phyloP scores from a whole-genome alignment of 2,113 vertebrate genomes.

The Tragelaphus imberbis region DNA sequence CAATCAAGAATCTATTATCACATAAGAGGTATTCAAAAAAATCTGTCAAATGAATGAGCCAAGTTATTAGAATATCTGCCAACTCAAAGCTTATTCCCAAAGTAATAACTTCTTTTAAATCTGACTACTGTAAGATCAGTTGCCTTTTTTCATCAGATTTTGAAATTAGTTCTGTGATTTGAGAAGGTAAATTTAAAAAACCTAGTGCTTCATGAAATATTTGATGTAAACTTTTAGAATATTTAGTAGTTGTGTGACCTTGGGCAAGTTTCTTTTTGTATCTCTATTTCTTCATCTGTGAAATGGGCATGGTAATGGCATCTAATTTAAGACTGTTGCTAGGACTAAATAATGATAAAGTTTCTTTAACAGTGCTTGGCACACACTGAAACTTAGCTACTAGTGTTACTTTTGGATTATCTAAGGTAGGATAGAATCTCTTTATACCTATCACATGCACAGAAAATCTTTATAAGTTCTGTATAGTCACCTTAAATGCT shows the following conservation, averaged over 20 bases:
- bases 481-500: neutral
- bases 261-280: neutral
- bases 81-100: neutral
- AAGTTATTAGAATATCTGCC: neutral
- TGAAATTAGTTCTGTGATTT: neutral
- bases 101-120: neutral
- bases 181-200: neutral
- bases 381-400: neutral
- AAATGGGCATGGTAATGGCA: neutral
- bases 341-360: constrained; percentile 7
- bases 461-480: neutral
- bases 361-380: constrained; percentile 7
- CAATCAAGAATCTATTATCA: constrained; percentile 9
- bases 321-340: neutral
- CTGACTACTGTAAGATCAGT: neutral
- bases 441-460: neutral
- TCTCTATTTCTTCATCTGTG: constrained; percentile 6
- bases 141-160: constrained; percentile 11
- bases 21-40: neutral
- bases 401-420: constrained; percentile 34
- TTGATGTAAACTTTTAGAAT: constrained; percentile 4
- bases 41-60: neutral
- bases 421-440: neutral
- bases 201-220: neutral
- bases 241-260: neutral